Evolutionary conservation across 2,888 invertebrate genomes (phyloP).

Genomic region (Athetis lepigone): DNA sequence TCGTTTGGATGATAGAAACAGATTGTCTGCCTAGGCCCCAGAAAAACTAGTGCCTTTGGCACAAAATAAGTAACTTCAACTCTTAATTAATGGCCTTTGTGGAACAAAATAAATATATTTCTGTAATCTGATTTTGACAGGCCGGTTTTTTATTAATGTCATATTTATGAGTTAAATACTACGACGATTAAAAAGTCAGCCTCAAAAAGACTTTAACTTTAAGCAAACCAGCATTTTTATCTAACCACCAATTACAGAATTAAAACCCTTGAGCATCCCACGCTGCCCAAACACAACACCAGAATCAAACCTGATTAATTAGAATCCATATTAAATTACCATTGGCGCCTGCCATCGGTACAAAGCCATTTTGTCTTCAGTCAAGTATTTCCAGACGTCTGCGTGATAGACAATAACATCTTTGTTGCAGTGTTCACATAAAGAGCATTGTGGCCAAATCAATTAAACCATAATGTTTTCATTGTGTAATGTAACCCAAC

Average conservation of each 20-base stretch:
- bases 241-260: slow-evolving; percentile 31
- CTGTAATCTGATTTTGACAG: no score
- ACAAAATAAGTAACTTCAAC: no score
- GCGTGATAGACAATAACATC: slow-evolving; percentile 87
- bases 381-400: slow-evolving; percentile 90
- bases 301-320: slow-evolving; percentile 64
- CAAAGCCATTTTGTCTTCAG: slow-evolving; percentile 90
- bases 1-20: no score
- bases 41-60: no score
- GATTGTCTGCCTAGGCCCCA: no score
- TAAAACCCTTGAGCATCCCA: slow-evolving; percentile 37
- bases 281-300: slow-evolving; percentile 58
- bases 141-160: neutral
- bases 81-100: no score
- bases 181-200: neutral
- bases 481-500: slow-evolving; percentile 86
- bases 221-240: neutral
- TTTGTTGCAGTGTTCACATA: slow-evolving; percentile 78
- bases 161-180: neutral
- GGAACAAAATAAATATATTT: no score
- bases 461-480: slow-evolving; percentile 89
- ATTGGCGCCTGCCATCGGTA: slow-evolving; percentile 87
- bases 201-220: neutral
- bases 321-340: slow-evolving; percentile 79
- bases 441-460: slow-evolving; percentile 88